phyloP scores from a whole-genome alignment of 2,113 vertebrate genomes.

The Vanacampus margaritifer region DNA sequence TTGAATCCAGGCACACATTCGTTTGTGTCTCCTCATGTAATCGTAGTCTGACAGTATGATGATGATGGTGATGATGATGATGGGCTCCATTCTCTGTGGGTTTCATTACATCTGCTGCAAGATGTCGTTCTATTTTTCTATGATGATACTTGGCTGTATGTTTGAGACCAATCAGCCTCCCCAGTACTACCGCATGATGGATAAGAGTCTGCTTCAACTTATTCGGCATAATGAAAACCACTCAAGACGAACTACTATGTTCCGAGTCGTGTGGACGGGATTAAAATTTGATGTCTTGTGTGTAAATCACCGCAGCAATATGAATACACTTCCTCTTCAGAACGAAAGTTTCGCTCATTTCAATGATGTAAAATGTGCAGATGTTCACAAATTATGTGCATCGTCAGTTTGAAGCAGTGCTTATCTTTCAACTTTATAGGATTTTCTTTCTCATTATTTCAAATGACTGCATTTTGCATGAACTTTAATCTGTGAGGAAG shows the following conservation, averaged over 20 bases:
- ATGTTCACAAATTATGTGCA: not conserved
- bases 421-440: not conserved
- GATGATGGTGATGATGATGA: not conserved
- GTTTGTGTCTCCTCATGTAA: not conserved
- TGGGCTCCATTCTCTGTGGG: not conserved
- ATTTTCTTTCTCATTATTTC: not conserved
- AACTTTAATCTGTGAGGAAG: not conserved
- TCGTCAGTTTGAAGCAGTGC: not conserved
- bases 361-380: not conserved
- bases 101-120: slow-evolving; percentile 1
- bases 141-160: not conserved
- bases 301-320: not conserved
- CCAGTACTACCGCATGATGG: not conserved
- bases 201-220: not conserved
- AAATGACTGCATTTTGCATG: not conserved
- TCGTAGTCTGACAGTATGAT: not conserved
- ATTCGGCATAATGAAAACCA: not conserved
- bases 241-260: not conserved
- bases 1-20: not conserved
- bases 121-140: not conserved
- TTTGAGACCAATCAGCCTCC: not conserved
- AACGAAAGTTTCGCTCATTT: not conserved
- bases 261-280: not conserved
- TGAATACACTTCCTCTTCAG: not conserved
- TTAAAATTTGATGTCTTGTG: slow-evolving; percentile 1